These are phyloP conservation scores for Grammatotria lemairii DNA, from an alignment of 2,113 vertebrate species.

Conservation along the genomic window DNA sequence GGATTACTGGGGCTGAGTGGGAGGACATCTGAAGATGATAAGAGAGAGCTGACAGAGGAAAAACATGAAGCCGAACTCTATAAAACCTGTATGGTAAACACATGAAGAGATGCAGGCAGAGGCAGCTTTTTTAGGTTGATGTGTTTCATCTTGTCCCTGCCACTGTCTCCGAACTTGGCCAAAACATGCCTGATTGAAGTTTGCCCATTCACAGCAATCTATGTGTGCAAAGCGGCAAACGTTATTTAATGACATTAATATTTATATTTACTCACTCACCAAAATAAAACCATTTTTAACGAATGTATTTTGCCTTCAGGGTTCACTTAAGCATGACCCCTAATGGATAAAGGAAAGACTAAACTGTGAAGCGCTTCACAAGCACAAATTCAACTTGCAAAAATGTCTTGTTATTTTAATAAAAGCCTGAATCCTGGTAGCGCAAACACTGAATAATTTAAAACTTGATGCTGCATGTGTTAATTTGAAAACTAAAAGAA, in stretches of 20 bases:
- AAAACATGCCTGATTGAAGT: neutral
- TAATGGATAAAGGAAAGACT: neutral
- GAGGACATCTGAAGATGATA: neutral
- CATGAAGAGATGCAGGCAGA: neutral
- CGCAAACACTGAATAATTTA: neutral
- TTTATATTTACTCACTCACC: neutral
- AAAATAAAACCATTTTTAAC: neutral
- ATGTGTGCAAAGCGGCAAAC: neutral
- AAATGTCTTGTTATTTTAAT: neutral
- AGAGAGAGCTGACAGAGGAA: neutral
- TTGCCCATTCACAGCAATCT: neutral
- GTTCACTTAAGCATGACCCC: neutral
- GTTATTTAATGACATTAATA: neutral
- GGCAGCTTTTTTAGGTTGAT: neutral
- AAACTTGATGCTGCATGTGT: neutral
- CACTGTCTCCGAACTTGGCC: neutral
- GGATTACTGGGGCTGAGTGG: neutral
- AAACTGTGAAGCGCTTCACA: neutral
- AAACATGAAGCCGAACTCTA: neutral
- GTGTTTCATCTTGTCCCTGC: neutral
- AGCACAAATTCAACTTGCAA: neutral
- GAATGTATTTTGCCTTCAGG: neutral
- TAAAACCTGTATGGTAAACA: neutral
- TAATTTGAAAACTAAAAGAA: neutral
- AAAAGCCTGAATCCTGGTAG: neutral